Evolutionary conservation across 2,888 invertebrate species (phyloP).

Genomic region (Timandra comae): DNA sequence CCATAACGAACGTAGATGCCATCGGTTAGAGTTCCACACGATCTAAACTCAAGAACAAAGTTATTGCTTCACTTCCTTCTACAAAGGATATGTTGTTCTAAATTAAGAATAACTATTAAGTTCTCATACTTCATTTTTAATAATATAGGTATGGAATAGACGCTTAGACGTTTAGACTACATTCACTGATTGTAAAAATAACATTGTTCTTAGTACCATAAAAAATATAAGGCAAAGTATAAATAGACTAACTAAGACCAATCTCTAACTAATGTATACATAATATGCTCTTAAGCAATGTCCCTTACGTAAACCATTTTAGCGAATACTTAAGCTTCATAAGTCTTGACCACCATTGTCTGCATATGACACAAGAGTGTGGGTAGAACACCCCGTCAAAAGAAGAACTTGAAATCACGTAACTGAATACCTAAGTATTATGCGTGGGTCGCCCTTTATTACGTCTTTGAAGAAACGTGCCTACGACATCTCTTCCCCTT

Average conservation of each 20-base stretch:
- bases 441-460: slow-evolving; percentile 10
- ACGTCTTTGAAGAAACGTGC: slow-evolving; percentile 6
- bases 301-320: too few relatives aligned
- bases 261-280: too few relatives aligned
- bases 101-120: too few relatives aligned
- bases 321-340: background rate
- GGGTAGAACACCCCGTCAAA: background rate
- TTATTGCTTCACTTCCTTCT: slow-evolving; percentile 21
- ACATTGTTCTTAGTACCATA: too few relatives aligned
- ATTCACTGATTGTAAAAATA: too few relatives aligned
- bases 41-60: slow-evolving; percentile 14
- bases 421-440: slow-evolving; percentile 6
- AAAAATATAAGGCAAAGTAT: too few relatives aligned
- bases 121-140: too few relatives aligned
- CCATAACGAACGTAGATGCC: too few relatives aligned
- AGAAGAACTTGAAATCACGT: slow-evolving; percentile 1
- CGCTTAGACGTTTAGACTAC: too few relatives aligned
- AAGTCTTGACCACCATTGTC: background rate
- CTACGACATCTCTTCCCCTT: slow-evolving; percentile 3
- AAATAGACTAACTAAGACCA: too few relatives aligned
- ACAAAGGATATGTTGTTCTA: slow-evolving; percentile 20
- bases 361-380: background rate
- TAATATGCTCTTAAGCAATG: too few relatives aligned
- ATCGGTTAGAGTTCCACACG: background rate
- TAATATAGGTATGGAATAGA: too few relatives aligned